A percentile compares a stretch with the other conserved stretches of the same genome.
Conservation (phyloP, 2,888 invertebrate species). For the Nomada hirtipes region DNA sequence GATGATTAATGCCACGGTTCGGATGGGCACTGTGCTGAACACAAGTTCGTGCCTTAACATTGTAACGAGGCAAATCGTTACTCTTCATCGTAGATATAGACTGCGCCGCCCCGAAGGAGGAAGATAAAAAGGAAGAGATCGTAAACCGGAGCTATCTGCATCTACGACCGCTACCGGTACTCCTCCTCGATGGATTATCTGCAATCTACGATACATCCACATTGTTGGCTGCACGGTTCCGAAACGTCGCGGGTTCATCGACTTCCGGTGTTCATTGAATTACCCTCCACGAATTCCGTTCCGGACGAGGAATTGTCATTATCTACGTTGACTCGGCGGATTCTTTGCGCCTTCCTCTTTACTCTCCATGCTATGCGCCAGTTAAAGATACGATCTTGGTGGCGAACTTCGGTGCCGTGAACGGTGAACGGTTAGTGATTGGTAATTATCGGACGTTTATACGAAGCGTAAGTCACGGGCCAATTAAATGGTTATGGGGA, state of each 20-base stretch:
- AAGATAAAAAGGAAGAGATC: conserved; percentile 46
- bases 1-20: conserved; percentile 69
- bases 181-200: conserved; percentile 60
- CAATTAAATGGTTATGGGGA: conserved; percentile 24
- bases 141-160: conserved; percentile 72
- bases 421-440: conserved; percentile 26
- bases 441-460: conserved; percentile 45
- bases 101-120: neutral
- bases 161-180: conserved; percentile 72
- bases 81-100: conserved; percentile 50
- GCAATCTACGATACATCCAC: conserved; percentile 27
- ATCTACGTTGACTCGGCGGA: conserved; percentile 73
- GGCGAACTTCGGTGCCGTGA: conserved; percentile 1
- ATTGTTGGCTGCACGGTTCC: conserved; percentile 44
- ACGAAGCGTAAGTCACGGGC: conserved; percentile 18
- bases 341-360: conserved; percentile 47
- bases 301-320: conserved; percentile 65
- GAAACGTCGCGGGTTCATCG: conserved; percentile 56
- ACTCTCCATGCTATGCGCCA: neutral
- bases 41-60: conserved; percentile 59
- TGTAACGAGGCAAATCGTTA: conserved; percentile 74
- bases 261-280: conserved; percentile 68
- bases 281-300: conserved; percentile 55
- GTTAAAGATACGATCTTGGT: conserved; percentile 31
- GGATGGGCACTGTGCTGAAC: conserved; percentile 52